Evolutionary conservation across 2,888 invertebrate genomes (phyloP).

Genomic region (Platycheirus rosarum): DNA sequence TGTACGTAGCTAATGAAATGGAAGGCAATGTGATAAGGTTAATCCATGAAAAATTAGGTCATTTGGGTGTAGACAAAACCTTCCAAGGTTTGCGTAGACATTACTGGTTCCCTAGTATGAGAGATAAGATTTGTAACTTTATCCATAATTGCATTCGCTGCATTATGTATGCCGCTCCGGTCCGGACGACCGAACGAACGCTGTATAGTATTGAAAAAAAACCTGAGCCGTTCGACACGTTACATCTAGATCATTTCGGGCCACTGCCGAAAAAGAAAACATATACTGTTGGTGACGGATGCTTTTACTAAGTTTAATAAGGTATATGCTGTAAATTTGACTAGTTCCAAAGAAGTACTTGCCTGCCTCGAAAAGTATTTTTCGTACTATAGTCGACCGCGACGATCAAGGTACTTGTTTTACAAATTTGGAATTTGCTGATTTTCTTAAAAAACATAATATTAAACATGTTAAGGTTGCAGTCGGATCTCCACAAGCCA

Average conservation of each 20-base stretch:
- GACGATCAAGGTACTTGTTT: constrained; percentile 79
- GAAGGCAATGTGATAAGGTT: constrained; percentile 56
- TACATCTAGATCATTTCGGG: constrained; percentile 76
- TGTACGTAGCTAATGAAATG: constrained; percentile 51
- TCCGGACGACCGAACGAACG: constrained; percentile 76
- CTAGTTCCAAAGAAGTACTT: constrained; percentile 29
- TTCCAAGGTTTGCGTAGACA: no score
- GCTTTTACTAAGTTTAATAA: constrained; percentile 42
- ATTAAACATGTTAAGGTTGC: constrained; percentile 46
- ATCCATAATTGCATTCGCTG: no score
- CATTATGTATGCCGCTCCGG: no score
- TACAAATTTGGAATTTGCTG: constrained; percentile 77
- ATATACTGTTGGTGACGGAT: constrained; percentile 33
- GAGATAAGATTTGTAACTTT: no score
- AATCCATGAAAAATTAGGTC: no score
- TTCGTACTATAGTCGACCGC: constrained; percentile 30
- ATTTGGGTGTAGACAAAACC: no score
- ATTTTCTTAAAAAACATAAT: constrained; percentile 76
- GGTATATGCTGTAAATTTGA: constrained; percentile 23
- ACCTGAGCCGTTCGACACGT: constrained; percentile 79
- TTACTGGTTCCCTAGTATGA: no score
- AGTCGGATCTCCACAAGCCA: constrained; percentile 50
- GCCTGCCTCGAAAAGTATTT: constrained; percentile 37
- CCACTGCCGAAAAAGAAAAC: constrained; percentile 76
- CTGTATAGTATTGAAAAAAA: constrained; percentile 80